A percentile compares a stretch with the other conserved stretches of the same genome.
Evolutionary conservation across 2,113 vertebrate species (phyloP).

Genomic region (Nanger granti): DNA sequence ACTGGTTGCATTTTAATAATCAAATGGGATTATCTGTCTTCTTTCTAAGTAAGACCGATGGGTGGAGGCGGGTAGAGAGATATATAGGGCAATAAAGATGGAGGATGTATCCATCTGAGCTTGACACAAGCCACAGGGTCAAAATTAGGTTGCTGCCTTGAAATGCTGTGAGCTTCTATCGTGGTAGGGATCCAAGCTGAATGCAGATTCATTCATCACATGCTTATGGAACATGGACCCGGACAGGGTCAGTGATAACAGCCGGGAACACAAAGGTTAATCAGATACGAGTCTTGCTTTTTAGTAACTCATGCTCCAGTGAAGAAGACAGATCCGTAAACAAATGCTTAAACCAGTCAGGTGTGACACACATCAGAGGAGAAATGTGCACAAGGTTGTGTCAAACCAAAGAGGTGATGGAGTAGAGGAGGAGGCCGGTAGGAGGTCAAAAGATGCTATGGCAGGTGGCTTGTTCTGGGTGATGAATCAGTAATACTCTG

Average conservation of each 20-base stretch:
- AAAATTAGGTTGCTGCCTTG: background rate
- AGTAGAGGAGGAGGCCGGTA: background rate
- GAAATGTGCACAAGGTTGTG: background rate
- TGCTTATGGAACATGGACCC: background rate
- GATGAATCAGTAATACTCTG: background rate
- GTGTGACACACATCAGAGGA: background rate
- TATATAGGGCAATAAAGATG: background rate
- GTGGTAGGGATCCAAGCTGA: background rate
- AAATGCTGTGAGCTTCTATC: background rate
- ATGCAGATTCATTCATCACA: slow-evolving; percentile 8
- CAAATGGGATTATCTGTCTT: background rate
- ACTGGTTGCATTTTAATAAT: background rate
- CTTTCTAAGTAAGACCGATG: background rate
- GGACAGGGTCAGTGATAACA: slow-evolving; percentile 4
- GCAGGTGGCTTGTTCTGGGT: background rate
- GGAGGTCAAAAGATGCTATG: background rate
- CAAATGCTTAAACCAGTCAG: background rate
- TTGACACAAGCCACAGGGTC: background rate
- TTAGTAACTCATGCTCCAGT: background rate
- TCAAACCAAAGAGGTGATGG: background rate
- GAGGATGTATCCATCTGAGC: background rate
- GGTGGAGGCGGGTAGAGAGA: background rate
- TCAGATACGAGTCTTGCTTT: background rate
- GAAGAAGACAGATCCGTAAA: slow-evolving; percentile 11
- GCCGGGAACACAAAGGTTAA: slow-evolving; percentile 10